Conservation (phyloP, 2,888 invertebrate species). For the Lordiphosa andalusiaca region DNA sequence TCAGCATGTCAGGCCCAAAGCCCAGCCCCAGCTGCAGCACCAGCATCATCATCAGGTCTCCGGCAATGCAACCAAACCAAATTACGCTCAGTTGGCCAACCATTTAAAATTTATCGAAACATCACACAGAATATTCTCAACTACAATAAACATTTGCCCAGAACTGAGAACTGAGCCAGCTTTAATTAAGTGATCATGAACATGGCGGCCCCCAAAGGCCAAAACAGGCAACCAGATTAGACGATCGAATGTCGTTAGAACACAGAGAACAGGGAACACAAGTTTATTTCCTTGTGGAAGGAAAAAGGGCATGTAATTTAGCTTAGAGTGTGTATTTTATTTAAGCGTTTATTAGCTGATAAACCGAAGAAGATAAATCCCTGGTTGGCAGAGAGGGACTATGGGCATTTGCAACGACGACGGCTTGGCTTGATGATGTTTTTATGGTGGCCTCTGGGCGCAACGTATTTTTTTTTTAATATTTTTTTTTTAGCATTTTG, state of each 20-base stretch:
- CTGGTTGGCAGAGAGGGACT: conserved; percentile 18
- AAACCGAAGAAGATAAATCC: conserved; percentile 71
- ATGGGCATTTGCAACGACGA: not conserved
- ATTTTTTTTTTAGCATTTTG: conserved; percentile 43
- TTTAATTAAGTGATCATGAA: conserved; percentile 73
- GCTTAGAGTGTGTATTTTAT: conserved; percentile 73
- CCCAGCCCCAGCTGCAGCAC: conserved; percentile 16
- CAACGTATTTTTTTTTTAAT: conserved; percentile 48
- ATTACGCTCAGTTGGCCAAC: conserved; percentile 67
- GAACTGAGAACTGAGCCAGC: conserved; percentile 17
- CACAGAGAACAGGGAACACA: conserved; percentile 15
- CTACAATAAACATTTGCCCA: conserved; percentile 38
- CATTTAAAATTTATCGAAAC: conserved; percentile 63
- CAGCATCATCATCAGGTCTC: conserved; percentile 2
- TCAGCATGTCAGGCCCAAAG: conserved; percentile 61
- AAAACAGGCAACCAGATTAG: conserved; percentile 62
- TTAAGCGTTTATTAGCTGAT: conserved; percentile 75
- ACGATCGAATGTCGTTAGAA: conserved; percentile 65
- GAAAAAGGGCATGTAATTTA: conserved; percentile 65
- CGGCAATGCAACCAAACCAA: conserved; percentile 50
- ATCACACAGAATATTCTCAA: conserved; percentile 47
- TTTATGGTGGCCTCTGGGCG: conserved; percentile 59
- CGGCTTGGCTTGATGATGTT: conserved; percentile 49
- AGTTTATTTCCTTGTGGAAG: conserved; percentile 21
- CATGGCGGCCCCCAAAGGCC: conserved; percentile 48